Base-by-base conservation (phyloP, 2,888 invertebrate genomes). In the Tachystola acroxantha region DNA sequence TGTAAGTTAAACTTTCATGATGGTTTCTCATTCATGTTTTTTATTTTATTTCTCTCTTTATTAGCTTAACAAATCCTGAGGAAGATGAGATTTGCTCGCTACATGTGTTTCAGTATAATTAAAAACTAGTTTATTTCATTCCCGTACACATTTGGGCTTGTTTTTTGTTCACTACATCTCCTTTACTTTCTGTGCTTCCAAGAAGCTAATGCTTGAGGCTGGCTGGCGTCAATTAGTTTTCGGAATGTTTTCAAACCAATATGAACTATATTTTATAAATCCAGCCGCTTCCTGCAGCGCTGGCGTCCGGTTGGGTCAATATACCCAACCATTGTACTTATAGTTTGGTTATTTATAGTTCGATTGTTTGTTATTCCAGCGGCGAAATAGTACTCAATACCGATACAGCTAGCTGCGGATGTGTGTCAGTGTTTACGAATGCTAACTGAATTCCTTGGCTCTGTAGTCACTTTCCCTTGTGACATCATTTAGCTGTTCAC, bases 1-100 rank as follows among this genome's bases (percentile, higher is more conserved):
- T 52, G 90, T 90, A 82, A 88, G 89, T 80, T 16, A 6, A 16
- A 16, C 6, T 16, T 16, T 16, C 16, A 16, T 16, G n/a, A n/a
- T n/a, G n/a, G n/a, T n/a, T n/a, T n/a, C n/a, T n/a, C n/a, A n/a
- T n/a, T n/a, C n/a, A n/a, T n/a, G n/a, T n/a, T n/a, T n/a, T n/a
- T n/a, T n/a, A n/a, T n/a, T n/a, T n/a, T n/a, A n/a, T n/a, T n/a
- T n/a, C n/a, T n/a, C n/a, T n/a, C n/a, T n/a, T n/a, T n/a, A n/a
- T n/a, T n/a, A n/a, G n/a, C n/a, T n/a, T n/a, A n/a, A n/a, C n/a
- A n/a, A n/a, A n/a, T n/a, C n/a, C n/a, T n/a, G n/a, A n/a, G n/a
- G n/a, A n/a, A n/a, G n/a, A n/a, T n/a, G n/a, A n/a, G n/a, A n/a
- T n/a, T n/a, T n/a, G n/a, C n/a, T n/a, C n/a, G n/a, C n/a, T n/a